Base-by-base conservation (phyloP, 2,113 vertebrate species). In the Micronisus gabar region DNA sequence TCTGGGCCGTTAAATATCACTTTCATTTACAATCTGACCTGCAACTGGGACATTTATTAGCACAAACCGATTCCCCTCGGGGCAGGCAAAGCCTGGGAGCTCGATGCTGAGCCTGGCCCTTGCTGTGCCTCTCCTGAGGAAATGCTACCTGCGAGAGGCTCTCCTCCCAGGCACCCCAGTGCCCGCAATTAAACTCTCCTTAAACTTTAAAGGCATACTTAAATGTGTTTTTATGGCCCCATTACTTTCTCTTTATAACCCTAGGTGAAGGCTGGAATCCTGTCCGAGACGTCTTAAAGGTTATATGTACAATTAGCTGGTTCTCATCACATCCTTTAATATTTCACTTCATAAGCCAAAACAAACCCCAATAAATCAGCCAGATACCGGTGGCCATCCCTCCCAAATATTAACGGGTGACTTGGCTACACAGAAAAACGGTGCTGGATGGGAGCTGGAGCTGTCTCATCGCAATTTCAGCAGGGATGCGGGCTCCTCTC, bases 161-260 rank as follows among this genome's bases (percentile, higher is more conserved):
- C 53, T 91, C 68, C 90, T 87, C 67, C 82, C 91, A 80, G 94
- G 53, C 94, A 91, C 75, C 89, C 89, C 93, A 50, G 86, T 13
- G 18, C 89, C 84, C 12, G 92, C 95, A 97, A 95, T 95, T 97
- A 96, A 97, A 97, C 91, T 96, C 97, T 86, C 95, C 95, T 98
- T 97, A 97, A 98, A 97, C 96, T 97, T 98, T 97, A 97, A 97
- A 97, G 97, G 52, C 93, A 90, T 91, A 94, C 96, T 97, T 97
- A 96, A 97, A 96, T 88, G 93, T 48, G 90, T 68, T 96, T 97
- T 98, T 97, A 98, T 96, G 93, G 97, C 94, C 93, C 94, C 92
- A 98, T 98, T 98, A 97, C 93, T 97, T 98, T 96, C 96, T 90
- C 76, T 97, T 97, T 97, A 97, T 97, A 97, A 97, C 97, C 93